Evolutionary conservation across 2,888 invertebrate genomes (phyloP).

Genomic region (Anaspis maculata): DNA sequence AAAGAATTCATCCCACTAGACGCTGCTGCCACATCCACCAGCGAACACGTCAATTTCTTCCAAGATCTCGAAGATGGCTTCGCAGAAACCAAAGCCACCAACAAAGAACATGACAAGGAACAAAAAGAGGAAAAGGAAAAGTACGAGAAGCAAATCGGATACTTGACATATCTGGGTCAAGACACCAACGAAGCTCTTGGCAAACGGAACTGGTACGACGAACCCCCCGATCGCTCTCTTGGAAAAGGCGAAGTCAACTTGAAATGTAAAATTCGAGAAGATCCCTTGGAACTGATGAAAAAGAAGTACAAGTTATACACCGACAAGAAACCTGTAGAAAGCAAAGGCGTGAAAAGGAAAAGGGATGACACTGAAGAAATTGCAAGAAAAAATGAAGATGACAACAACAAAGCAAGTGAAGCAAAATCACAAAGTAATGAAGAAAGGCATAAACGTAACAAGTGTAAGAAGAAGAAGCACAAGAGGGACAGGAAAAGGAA

Average conservation of each 20-base stretch:
- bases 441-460: slow-evolving; percentile 36
- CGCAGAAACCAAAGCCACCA: slow-evolving; percentile 54
- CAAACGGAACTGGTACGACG: slow-evolving; percentile 84
- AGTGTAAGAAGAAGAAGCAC: slow-evolving; percentile 30
- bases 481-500: slow-evolving; percentile 26
- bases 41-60: slow-evolving; percentile 48
- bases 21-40: slow-evolving; percentile 3
- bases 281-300: slow-evolving; percentile 68
- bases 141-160: slow-evolving; percentile 96
- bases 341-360: slow-evolving; percentile 7
- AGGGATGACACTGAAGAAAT: background rate
- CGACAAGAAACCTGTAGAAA: background rate
- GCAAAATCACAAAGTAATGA: too few relatives aligned
- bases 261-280: slow-evolving; percentile 58
- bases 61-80: slow-evolving; percentile 71
- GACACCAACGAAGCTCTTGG: slow-evolving; percentile 81
- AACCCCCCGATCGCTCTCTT: slow-evolving; percentile 51
- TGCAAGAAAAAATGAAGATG: slow-evolving; percentile 5
- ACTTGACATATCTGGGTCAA: slow-evolving; percentile 91
- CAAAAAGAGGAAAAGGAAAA: slow-evolving; percentile 87
- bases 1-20: slow-evolving; percentile 27
- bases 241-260: slow-evolving; percentile 54
- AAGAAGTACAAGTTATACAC: slow-evolving; percentile 40
- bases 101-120: slow-evolving; percentile 84
- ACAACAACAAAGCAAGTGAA: slow-evolving; percentile 39